These are phyloP conservation scores for Desmophyllum pertusum DNA, from an alignment of 92 coral and sea anemone species.

Conservation along the genomic window DNA sequence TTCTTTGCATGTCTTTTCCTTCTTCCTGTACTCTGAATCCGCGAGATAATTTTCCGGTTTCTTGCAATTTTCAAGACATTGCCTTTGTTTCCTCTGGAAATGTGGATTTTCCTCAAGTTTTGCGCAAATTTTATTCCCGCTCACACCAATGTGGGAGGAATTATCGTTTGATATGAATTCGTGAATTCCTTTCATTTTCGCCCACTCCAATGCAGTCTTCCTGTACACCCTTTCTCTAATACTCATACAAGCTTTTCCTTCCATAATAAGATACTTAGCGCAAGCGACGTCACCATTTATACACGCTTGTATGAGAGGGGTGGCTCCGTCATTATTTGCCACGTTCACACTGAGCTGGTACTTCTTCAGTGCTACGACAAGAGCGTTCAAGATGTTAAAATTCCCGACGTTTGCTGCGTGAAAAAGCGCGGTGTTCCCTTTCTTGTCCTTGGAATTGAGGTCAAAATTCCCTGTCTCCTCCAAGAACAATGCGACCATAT, in stretches of 20 bases:
- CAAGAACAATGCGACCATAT: slow-evolving; percentile 52
- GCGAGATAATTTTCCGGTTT: neutral
- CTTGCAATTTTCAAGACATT: neutral
- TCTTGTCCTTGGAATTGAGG: slow-evolving; percentile 59
- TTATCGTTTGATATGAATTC: neutral
- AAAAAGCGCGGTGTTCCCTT: slow-evolving; percentile 73
- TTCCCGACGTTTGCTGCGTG: slow-evolving; percentile 72
- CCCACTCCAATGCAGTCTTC: slow-evolving; percentile 79
- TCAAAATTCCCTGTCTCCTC: slow-evolving; percentile 58
- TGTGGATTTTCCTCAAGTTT: neutral
- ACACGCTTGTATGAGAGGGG: slow-evolving; percentile 74
- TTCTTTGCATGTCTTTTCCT: slow-evolving; percentile 48
- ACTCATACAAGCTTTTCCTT: slow-evolving; percentile 73
- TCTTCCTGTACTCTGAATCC: too few relatives aligned
- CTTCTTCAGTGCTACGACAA: slow-evolving; percentile 50
- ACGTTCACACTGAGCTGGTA: slow-evolving; percentile 69
- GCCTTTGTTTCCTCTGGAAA: neutral
- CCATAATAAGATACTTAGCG: slow-evolving; percentile 58
- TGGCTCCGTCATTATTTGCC: slow-evolving; percentile 61
- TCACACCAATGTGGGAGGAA: neutral
- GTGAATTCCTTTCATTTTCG: slow-evolving; percentile 42
- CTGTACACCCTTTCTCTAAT: slow-evolving; percentile 55
- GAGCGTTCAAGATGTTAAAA: slow-evolving; percentile 50
- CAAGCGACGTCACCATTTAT: slow-evolving; percentile 57
- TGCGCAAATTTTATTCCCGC: neutral